Percentiles rank a stretch among this genome's conserved stretches.
Conservation (phyloP, 2,888 invertebrate species). For the Mactromeris polynyma region DNA sequence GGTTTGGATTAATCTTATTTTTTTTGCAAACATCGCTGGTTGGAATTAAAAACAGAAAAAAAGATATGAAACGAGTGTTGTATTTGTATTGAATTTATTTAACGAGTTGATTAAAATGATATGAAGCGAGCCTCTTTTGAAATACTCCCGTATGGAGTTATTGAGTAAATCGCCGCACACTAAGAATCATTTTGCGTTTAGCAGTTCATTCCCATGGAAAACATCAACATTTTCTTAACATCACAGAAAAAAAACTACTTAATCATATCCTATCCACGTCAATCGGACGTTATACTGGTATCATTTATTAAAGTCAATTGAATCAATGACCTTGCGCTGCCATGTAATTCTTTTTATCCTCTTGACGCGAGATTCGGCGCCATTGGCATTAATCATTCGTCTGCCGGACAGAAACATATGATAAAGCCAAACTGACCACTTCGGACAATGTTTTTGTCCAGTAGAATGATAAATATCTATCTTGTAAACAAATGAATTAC, state of each 20-base stretch:
- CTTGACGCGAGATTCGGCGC: neutral
- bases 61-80: too few species aligned
- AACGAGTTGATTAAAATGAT: too few species aligned
- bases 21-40: too few species aligned
- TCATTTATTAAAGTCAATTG: neutral
- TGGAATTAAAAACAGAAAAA: too few species aligned
- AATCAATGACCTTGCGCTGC: neutral
- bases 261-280: neutral
- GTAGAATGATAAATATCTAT: neutral
- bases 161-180: too few species aligned
- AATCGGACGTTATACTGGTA: neutral
- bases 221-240: neutral
- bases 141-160: too few species aligned
- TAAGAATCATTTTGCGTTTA: too few species aligned
- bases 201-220: neutral
- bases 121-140: too few species aligned
- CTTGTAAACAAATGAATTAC: neutral
- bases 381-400: conserved; percentile 1
- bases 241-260: neutral
- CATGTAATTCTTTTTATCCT: neutral
- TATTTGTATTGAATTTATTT: too few species aligned
- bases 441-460: neutral
- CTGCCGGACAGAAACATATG: neutral
- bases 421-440: neutral
- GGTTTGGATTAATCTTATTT: too few species aligned